phyloP scores from a whole-genome alignment of 2,797 vertebrate genomes.

The Ceryle rudis region DNA sequence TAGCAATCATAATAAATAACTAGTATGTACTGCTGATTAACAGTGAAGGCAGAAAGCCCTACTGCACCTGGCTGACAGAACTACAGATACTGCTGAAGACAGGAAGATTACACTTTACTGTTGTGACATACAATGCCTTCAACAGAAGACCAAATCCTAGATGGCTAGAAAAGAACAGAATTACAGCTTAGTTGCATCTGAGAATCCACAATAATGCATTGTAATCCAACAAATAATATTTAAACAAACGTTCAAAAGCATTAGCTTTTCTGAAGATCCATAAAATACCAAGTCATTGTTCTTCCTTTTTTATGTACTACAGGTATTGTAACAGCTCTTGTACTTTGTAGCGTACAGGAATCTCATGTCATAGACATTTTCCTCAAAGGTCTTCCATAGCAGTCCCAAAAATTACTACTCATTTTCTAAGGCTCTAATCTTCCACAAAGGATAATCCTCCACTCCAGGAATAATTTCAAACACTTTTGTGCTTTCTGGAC shows the following conservation, averaged over 20 bases:
- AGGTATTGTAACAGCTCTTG: constrained; percentile 6
- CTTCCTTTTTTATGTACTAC: not conserved
- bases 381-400: constrained; percentile 21
- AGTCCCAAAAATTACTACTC: constrained; percentile 51
- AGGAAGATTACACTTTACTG: not conserved
- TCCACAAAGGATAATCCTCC: constrained; percentile 7
- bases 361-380: not conserved
- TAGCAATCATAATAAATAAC: not conserved
- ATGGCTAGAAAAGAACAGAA: not conserved
- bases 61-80: not conserved
- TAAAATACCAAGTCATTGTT: not conserved
- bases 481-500: constrained; percentile 62
- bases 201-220: not conserved
- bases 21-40: not conserved
- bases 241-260: not conserved
- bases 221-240: not conserved
- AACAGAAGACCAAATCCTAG: not conserved
- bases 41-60: not conserved
- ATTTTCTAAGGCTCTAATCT: constrained; percentile 48
- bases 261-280: not conserved
- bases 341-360: not conserved
- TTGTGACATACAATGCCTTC: not conserved
- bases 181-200: not conserved
- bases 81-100: not conserved
- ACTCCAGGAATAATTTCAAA: constrained; percentile 67